Base-by-base conservation (phyloP, 2,888 invertebrate species). In the Galeruca laticollis region DNA sequence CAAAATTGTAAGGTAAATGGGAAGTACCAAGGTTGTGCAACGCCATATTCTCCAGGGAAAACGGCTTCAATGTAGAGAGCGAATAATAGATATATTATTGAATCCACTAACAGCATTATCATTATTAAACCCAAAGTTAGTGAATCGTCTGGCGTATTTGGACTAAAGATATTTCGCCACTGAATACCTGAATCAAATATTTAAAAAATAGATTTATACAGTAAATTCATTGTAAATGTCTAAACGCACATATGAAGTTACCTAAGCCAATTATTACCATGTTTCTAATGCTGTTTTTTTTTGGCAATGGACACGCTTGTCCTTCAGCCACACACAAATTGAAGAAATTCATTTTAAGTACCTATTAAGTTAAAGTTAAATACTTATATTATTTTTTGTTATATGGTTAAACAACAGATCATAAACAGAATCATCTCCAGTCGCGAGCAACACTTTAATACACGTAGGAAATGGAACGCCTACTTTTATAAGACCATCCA, bases 11-110 rank as follows among this genome's bases (percentile, higher is more conserved):
- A 83, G 49, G 89, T 89, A 60, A 95, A 88, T 0, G 91, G 90
- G 81, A 95, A 97, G 81, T 96, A 91, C 91, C 94, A 96, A 31
- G 91, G 91, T 72, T 90, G 90, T 0, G 94, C 92, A 0, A 97
- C 91, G 3, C 97, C 97, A 83, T 89, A 95, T 13, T 93, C 92
- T 10, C 97, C 97, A 0, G 97, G 97, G 72, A 91, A 88, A 10
- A 98, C 90, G 75, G 93, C 93, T 84, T 97, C 97, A 33, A 97
- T 86, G 82, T 97, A 98, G 75, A 96, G 86, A 0, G 97, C 92
- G 43, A 96, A 83, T 2, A 92, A 68, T 82, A 94, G 88, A 80
- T 96, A 95, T 0, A 96, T 60, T 0, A 92, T 63, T 9, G 89
- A 86, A 81, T 94, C 93, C 1, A 93, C 72, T n/a, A 91, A 80